A percentile compares a stretch with the other conserved stretches of the same genome.
These are phyloP conservation scores for Conus canariensis DNA, from an alignment of 2,888 invertebrate species.

Conservation along the genomic window DNA sequence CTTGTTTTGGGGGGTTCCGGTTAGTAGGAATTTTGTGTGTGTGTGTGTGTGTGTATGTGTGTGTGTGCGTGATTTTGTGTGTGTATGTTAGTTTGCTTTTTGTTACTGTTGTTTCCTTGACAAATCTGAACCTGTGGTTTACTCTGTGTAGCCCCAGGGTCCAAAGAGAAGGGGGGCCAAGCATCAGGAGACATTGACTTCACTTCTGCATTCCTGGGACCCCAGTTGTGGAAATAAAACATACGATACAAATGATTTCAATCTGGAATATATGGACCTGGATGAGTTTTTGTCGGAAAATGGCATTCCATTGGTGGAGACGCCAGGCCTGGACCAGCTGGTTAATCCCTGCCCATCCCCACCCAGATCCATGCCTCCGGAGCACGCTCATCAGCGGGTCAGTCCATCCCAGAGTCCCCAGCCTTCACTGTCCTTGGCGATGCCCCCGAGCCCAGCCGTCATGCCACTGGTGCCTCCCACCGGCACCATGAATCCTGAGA, in stretches of 20 bases:
- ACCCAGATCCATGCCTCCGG: not conserved
- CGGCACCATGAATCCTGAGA: not conserved
- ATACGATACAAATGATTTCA: slow-evolving; percentile 85
- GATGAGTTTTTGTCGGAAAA: slow-evolving; percentile 98
- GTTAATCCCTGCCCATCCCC: slow-evolving; percentile 16
- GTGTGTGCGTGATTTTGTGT: too few relatives aligned
- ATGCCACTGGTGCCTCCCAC: not conserved
- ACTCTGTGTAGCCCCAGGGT: not conserved
- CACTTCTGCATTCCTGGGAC: slow-evolving; percentile 93
- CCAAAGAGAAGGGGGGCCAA: slow-evolving; percentile 10
- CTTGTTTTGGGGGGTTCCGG: too few relatives aligned
- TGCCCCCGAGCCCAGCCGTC: not conserved
- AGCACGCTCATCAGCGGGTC: slow-evolving; percentile 23
- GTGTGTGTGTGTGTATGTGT: too few relatives aligned
- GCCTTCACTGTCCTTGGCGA: not conserved
- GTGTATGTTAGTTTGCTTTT: too few relatives aligned
- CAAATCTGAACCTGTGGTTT: too few relatives aligned
- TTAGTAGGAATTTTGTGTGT: too few relatives aligned
- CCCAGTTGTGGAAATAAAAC: slow-evolving; percentile 98
- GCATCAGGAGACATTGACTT: slow-evolving; percentile 36
- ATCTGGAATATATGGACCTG: slow-evolving; percentile 91
- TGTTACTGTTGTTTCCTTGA: too few relatives aligned
- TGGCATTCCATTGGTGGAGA: slow-evolving; percentile 61
- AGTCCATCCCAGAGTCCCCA: not conserved
- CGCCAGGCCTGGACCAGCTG: not conserved